Evolutionary conservation across 2,888 invertebrate genomes (phyloP), one percentile per base, ranked within the genome.

Genomic region (Pterobdella sp.): DNA sequence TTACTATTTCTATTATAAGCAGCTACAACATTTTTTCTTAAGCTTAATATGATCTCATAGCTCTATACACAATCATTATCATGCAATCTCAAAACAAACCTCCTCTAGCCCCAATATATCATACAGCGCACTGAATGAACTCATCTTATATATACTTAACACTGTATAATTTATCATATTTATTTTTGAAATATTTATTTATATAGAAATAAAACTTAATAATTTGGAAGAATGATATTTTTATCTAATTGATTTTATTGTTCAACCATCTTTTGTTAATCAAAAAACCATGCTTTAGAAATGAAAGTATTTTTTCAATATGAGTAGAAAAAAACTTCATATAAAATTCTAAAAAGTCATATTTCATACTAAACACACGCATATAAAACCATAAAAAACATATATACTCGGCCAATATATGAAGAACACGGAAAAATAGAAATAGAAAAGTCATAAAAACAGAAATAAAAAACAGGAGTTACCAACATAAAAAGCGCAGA

Each of bases 121-220:
- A 56, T 56, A 56, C 49, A 22, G n/a, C n/a, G 60, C 60, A 56
- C 60, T n/a, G 3, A 56, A n/a, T 56, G 60, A 56, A 56, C 60
- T n/a, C 60, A 4, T 4, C 4, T 3, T 42, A 42, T 18, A 18
- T 42, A 42, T 42, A 18, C n/a, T n/a, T n/a, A n/a, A n/a, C n/a
- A n/a, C n/a, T n/a, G n/a, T n/a, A n/a, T n/a, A n/a, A n/a, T n/a
- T n/a, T n/a, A n/a, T n/a, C n/a, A n/a, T n/a, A n/a, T n/a, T n/a
- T n/a, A n/a, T n/a, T n/a, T n/a, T n/a, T n/a, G n/a, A n/a, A n/a
- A n/a, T n/a, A n/a, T n/a, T n/a, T n/a, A n/a, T n/a, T n/a, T 42
- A 18, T 42, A 42, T 42, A 18, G 10, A 18, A 18, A 42, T 42
- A 18, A 14, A 42, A 14, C 10, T 42, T 14, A 14, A 42, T 42